phyloP scores from a whole-genome alignment of 2,797 vertebrate species.

The Anabas testudineus region DNA sequence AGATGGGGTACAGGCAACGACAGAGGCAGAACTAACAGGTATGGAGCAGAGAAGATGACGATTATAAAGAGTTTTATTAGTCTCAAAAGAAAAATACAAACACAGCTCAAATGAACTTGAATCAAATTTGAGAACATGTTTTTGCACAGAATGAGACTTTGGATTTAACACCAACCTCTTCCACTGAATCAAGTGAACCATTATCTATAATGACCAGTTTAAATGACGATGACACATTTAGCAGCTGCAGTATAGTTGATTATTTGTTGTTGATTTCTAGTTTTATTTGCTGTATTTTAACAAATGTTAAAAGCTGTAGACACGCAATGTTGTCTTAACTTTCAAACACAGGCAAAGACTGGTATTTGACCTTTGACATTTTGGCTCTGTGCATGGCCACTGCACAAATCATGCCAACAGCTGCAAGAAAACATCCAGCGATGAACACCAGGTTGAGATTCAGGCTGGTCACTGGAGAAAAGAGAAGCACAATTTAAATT shows the following conservation, averaged over 20 bases:
- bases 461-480: slow-evolving; percentile 52
- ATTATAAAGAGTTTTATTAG: no score
- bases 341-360: slow-evolving; percentile 44
- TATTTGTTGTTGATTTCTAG: no score
- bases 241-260: no score
- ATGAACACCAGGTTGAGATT: slow-evolving; percentile 74
- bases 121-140: background rate
- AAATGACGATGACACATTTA: no score
- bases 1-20: no score
- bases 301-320: background rate
- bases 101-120: background rate
- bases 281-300: background rate
- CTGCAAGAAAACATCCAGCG: slow-evolving; percentile 67
- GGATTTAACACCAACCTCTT: no score
- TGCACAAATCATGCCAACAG: slow-evolving; percentile 62
- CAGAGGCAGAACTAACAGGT: no score
- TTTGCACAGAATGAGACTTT: no score
- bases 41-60: no score
- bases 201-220: no score
- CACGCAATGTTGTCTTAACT: slow-evolving; percentile 13
- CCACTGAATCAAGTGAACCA: no score
- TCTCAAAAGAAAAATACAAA: background rate
- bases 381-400: slow-evolving; percentile 61
- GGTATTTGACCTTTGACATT: slow-evolving; percentile 58
- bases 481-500: slow-evolving; percentile 1